Base-by-base conservation (phyloP, 1,140 invertebrate genomes). In the Bombus waltoni region DNA sequence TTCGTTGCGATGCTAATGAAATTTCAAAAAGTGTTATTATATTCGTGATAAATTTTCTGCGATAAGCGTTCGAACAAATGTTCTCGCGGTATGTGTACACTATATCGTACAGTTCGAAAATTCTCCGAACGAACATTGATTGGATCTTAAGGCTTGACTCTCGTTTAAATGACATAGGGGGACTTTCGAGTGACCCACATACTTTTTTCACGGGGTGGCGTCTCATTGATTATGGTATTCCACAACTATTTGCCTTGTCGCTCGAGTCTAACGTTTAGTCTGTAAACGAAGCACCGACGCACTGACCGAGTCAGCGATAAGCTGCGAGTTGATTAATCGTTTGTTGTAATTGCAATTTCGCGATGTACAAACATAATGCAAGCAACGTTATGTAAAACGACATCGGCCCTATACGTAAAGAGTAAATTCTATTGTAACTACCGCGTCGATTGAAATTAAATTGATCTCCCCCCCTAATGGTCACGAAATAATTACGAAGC, bases 181-280 rank as follows among this genome's bases (percentile, higher is more conserved):
- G 15, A 47, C 0, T 74, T 44, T 44, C 25, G 1, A 44, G 18
- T 32, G 42, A 47, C 18, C 18, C n/a, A 74, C 18, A 32, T 47
- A 11, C 18, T 32, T 75, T 35, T 53, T 35, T 35, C n/a, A 9
- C 18, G 13, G 35, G 4, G 0, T 35, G 0, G 11, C 10, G 32
- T 35, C 73, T 75, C n/a, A 75, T 75, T 75, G 18, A 75, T 53
- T 35, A 75, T 75, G 18, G 13, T 73, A 18, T 44, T 47, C 1
- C 28, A 18, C 25, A 4, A 73, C 42, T 62, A 62, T 32, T 47
- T 42, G 6, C 11, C 40, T 15, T 13, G 10, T 71, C 10, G 13
- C 13, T 8, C 25, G 8, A 42, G 13, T 15, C 35, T 68, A 25
- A 32, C 11, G 28, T n/a, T 62, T 62, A n/a, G 59, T 28, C 28